Base-by-base conservation (phyloP, 2,113 vertebrate species). In the Clarias gariepinus region DNA sequence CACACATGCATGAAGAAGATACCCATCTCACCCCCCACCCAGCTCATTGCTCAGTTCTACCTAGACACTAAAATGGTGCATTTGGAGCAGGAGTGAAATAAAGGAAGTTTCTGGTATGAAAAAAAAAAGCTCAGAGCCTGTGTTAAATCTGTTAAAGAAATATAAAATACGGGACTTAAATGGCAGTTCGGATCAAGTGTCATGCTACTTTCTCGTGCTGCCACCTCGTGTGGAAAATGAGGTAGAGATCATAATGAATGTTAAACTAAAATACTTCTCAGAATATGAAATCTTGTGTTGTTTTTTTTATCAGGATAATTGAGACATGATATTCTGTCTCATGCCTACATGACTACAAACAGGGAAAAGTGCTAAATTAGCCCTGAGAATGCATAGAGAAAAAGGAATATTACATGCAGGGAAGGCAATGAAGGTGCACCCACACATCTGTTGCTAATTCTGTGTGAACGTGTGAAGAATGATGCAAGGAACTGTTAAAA, bases 401-500 rank as follows among this genome's bases (percentile, higher is more conserved):
- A 55, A 53, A 77, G 74, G 23, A 25, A 77, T 19, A 77, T 18
- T n/a, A 53, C 53, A 57, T 36, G 52, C 74, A 55, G 74, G 8
- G 47, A 55, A 57, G 52, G 76, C 76, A 57, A 30, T 28, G 52
- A 77, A 77, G 47, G 47, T 55, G 74, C 74, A 77, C 74, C 52
- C 74, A 77, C 74, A 77, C 74, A 77, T 53, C 74, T 55, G 47
- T 77, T 77, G 74, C 74, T 77, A 77, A 77, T 57, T 19, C 30
- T 57, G 53, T 57, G 76, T 57, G n/a, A 78, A 78, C 30, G 53
- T 78, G 76, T 78, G 52, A 57, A 57, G 16, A 53, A 78, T 55
- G 74, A 77, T 28, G 13, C 4, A 55, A 78, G 53, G 30, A 9
- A 8, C 5, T 30, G 76, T 30, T 78, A 18, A 78, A 78, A 78